A percentile compares a stretch with the other conserved stretches of the same genome.
phyloP scores from a whole-genome alignment of 2,113 vertebrate genomes.

The Tenebrosternarchus preto region DNA sequence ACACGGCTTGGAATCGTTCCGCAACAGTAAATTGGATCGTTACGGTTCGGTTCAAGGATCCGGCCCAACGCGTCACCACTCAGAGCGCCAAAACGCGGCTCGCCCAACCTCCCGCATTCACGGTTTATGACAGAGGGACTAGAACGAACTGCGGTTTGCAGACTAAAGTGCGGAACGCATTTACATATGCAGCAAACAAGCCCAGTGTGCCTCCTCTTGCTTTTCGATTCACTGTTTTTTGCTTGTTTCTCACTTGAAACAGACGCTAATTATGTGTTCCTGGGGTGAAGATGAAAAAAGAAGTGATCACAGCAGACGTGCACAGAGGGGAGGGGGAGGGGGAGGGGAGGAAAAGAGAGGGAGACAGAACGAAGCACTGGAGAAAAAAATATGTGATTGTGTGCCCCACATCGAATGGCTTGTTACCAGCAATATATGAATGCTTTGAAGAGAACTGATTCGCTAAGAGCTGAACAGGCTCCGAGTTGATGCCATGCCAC shows the following conservation, averaged over 20 bases:
- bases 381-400: background rate
- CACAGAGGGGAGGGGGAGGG: background rate
- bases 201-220: background rate
- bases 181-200: background rate
- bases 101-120: background rate
- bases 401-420: background rate
- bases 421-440: background rate
- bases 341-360: background rate
- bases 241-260: background rate
- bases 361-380: background rate
- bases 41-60: background rate
- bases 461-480: background rate
- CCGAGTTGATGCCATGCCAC: background rate
- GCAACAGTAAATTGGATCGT: slow-evolving; percentile 27
- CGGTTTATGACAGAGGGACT: background rate
- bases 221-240: background rate
- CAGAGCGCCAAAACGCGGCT: background rate
- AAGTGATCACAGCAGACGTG: background rate
- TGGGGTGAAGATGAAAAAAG: background rate
- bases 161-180: background rate
- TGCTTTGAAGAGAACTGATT: background rate
- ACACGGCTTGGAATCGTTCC: background rate
- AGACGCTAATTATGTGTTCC: slow-evolving; percentile 22
- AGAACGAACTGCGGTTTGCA: background rate
- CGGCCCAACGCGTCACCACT: background rate